phyloP scores from a whole-genome alignment of 2,888 invertebrate species.

The Drosophila picticornis region DNA sequence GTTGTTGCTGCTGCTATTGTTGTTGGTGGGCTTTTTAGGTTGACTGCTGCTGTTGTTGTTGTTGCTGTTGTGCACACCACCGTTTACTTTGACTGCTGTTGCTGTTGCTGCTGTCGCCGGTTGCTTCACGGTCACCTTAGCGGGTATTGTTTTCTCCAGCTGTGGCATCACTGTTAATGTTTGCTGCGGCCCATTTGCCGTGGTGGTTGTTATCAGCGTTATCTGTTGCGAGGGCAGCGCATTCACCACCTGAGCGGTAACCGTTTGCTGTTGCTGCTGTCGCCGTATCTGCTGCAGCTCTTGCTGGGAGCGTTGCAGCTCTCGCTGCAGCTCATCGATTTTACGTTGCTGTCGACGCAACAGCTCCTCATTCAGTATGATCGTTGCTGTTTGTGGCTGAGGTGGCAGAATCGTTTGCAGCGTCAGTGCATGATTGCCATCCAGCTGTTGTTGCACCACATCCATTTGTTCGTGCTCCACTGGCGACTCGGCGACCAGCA shows the following conservation, averaged over 20 bases:
- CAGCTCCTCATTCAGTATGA: slow-evolving; percentile 89
- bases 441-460: slow-evolving; percentile 83
- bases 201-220: slow-evolving; percentile 82
- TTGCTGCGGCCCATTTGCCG: slow-evolving; percentile 66
- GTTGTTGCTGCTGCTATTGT: slow-evolving; percentile 33
- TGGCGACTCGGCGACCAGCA: slow-evolving; percentile 79
- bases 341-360: slow-evolving; percentile 93
- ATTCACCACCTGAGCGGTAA: slow-evolving; percentile 77
- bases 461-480: slow-evolving; percentile 85
- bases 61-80: slow-evolving; percentile 13
- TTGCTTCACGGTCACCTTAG: slow-evolving; percentile 75
- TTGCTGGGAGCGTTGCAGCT: slow-evolving; percentile 90
- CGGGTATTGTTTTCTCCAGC: slow-evolving; percentile 66
- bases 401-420: slow-evolving; percentile 79
- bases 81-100: slow-evolving; percentile 58
- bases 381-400: slow-evolving; percentile 84
- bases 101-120: slow-evolving; percentile 22
- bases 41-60: slow-evolving; percentile 26
- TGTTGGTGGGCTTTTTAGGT: slow-evolving; percentile 42
- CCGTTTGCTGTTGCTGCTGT: slow-evolving; percentile 79
- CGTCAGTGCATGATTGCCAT: slow-evolving; percentile 80
- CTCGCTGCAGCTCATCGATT: slow-evolving; percentile 94
- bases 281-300: slow-evolving; percentile 89
- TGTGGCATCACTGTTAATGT: slow-evolving; percentile 79
- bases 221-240: slow-evolving; percentile 82